Conservation (phyloP, 2,113 vertebrate genomes). For the Myrmophylax atrothorax region DNA sequence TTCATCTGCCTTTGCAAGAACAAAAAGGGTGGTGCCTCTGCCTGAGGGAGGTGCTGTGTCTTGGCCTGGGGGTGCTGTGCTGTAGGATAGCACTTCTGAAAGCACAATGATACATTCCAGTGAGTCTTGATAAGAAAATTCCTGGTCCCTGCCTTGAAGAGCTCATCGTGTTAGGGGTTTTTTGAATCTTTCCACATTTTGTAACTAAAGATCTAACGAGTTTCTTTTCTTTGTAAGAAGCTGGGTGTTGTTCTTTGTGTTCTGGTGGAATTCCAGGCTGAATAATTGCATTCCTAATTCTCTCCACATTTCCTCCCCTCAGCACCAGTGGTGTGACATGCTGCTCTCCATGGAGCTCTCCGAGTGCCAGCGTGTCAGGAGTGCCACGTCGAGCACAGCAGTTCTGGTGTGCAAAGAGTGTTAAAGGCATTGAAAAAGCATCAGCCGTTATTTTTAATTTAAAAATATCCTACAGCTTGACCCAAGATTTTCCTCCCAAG, state of each 20-base stretch:
- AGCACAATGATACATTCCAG: neutral
- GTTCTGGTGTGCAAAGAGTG: neutral
- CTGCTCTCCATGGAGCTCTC: neutral
- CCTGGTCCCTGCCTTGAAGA: neutral
- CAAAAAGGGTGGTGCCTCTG: neutral
- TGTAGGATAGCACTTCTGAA: neutral
- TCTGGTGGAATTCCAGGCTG: neutral
- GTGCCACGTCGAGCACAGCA: neutral
- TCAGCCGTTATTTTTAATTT: neutral
- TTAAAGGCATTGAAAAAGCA: neutral
- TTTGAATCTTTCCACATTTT: neutral
- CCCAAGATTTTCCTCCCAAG: neutral
- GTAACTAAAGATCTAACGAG: neutral
- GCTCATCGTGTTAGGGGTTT: neutral
- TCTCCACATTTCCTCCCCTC: neutral
- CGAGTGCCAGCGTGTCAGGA: neutral
- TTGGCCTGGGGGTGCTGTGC: neutral
- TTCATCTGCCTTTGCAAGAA: neutral
- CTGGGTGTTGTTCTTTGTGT: neutral
- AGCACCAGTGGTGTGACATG: neutral
- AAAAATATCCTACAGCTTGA: neutral
- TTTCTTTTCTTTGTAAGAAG: neutral
- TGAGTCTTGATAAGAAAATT: neutral
- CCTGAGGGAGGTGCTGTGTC: neutral
- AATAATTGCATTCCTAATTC: neutral